A percentile compares a stretch with the other conserved stretches of the same genome.
Evolutionary conservation across 2,113 vertebrate species (phyloP).

Genomic region (Uria aalge): DNA sequence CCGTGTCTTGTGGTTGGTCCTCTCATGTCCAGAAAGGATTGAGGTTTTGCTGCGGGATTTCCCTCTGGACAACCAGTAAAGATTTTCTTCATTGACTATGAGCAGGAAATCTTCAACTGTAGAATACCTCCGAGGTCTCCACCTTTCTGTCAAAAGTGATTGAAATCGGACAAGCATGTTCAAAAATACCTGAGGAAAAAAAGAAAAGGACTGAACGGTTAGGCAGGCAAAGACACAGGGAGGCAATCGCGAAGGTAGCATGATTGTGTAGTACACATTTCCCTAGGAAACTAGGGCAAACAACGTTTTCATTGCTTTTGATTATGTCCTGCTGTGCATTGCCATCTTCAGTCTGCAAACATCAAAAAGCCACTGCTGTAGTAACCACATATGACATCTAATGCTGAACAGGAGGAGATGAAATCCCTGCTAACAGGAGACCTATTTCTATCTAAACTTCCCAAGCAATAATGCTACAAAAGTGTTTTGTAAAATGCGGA

Average conservation of each 20-base stretch:
- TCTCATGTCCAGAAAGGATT: accelerated
- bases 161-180: background rate
- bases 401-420: background rate
- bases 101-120: background rate
- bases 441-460: background rate
- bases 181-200: background rate
- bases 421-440: background rate
- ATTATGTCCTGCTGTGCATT: slow-evolving; percentile 27
- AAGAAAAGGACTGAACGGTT: background rate
- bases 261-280: background rate
- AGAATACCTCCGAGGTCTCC: background rate
- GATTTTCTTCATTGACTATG: background rate
- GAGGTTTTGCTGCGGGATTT: background rate
- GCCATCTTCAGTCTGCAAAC: slow-evolving; percentile 10
- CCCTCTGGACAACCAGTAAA: background rate
- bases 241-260: background rate
- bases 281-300: slow-evolving; percentile 1
- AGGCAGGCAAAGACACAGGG: background rate
- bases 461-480: background rate
- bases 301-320: slow-evolving; percentile 5
- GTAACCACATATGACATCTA: background rate
- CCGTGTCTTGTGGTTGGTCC: background rate
- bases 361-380: slow-evolving; percentile 18
- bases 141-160: background rate
- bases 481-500: background rate